Evolutionary conservation across 2,797 vertebrate genomes (phyloP).

Genomic region (Rousettus madagascariensis): DNA sequence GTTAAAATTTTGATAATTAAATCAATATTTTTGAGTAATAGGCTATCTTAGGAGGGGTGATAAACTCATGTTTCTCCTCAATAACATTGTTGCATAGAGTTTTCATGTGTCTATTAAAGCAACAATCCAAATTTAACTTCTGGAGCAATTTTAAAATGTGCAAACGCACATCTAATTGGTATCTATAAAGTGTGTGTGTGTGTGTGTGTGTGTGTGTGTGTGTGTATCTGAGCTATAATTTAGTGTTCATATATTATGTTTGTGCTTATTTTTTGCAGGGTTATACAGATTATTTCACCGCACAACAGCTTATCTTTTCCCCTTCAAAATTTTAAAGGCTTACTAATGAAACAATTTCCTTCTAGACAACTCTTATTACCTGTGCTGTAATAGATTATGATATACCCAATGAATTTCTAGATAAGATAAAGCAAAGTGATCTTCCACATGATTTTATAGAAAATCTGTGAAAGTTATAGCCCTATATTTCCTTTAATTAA

Average conservation of each 20-base stretch:
- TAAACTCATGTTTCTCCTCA: neutral
- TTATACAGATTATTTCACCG: slow-evolving; percentile 15
- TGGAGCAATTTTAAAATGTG: neutral
- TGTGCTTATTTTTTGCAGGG: neutral
- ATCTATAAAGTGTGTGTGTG: neutral
- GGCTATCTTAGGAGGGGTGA: neutral
- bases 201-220: neutral
- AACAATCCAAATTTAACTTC: neutral
- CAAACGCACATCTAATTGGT: neutral
- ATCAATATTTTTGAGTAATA: neutral
- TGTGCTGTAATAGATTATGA: slow-evolving; percentile 8
- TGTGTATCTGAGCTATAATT: neutral
- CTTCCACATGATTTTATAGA: slow-evolving; percentile 13
- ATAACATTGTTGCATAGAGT: neutral
- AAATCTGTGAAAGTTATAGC: slow-evolving; percentile 48
- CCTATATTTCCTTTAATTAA: slow-evolving; percentile 59
- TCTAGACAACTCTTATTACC: slow-evolving; percentile 25
- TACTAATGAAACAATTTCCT: slow-evolving; percentile 52
- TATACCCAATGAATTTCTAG: slow-evolving; percentile 6
- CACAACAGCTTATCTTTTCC: neutral
- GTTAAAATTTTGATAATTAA: neutral
- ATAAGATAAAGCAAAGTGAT: slow-evolving; percentile 37
- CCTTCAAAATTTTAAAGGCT: neutral
- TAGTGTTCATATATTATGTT: neutral
- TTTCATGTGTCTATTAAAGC: neutral